These are phyloP conservation scores for Phalacrocorax aristotelis DNA, from an alignment of 2,113 vertebrate species.

Conservation along the genomic window DNA sequence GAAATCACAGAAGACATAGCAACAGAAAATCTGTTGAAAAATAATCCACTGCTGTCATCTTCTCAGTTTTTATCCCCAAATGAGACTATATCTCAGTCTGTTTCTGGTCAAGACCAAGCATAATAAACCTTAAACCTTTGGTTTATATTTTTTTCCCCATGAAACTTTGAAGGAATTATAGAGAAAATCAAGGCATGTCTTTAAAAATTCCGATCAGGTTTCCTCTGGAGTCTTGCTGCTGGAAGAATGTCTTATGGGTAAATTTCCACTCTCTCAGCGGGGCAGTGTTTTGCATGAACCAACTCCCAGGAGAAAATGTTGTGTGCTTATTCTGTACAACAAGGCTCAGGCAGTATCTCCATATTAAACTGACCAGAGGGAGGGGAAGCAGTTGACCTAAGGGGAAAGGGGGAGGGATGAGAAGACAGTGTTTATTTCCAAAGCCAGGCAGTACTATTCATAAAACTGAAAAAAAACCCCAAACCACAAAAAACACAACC, in stretches of 20 bases:
- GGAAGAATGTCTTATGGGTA: constrained; percentile 87
- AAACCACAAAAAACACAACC: neutral
- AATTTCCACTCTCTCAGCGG: constrained; percentile 91
- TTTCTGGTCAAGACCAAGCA: constrained; percentile 33
- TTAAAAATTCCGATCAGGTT: constrained; percentile 85
- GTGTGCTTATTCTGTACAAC: constrained; percentile 84
- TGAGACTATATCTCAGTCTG: constrained; percentile 6
- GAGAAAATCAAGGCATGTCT: constrained; percentile 51
- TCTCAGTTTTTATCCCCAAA: constrained; percentile 45
- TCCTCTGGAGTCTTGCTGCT: constrained; percentile 80
- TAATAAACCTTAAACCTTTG: constrained; percentile 52
- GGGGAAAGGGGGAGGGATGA: neutral
- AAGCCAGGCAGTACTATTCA: constrained; percentile 13
- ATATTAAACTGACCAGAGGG: constrained; percentile 83
- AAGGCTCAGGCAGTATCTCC: constrained; percentile 80
- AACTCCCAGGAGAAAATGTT: constrained; percentile 87
- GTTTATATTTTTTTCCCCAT: constrained; percentile 5
- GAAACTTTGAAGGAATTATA: constrained; percentile 53
- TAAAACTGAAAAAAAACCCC: neutral
- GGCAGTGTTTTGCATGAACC: constrained; percentile 91
- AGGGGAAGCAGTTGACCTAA: constrained; percentile 34
- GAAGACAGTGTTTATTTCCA: constrained; percentile 25
- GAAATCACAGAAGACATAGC: constrained; percentile 8
- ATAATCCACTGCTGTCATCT: neutral
- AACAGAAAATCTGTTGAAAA: constrained; percentile 36